Conservation (phyloP, 92 coral and sea anemone species). For the Blastomussa wellsi region DNA sequence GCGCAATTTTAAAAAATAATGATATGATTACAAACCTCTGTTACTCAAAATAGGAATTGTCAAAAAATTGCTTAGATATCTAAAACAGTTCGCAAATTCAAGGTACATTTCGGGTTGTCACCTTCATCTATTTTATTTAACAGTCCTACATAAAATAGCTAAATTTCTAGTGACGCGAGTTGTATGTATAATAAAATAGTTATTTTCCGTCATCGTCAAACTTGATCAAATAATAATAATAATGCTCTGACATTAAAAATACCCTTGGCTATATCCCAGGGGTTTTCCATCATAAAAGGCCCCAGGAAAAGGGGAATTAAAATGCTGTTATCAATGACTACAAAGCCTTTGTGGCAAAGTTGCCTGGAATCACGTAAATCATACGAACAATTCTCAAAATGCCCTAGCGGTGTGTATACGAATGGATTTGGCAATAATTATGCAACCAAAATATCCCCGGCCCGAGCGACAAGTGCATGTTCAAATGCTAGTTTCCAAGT, state of each 20-base stretch:
- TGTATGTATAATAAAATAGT: slow-evolving; percentile 1
- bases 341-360: not conserved
- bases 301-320: not conserved
- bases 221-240: not conserved
- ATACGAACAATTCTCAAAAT: not conserved
- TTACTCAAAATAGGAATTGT: not conserved
- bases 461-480: not conserved
- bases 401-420: not conserved
- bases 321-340: not conserved
- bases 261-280: not conserved
- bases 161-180: not conserved
- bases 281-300: not conserved
- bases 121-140: not conserved
- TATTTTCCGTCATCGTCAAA: not conserved
- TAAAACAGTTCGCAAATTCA: not conserved
- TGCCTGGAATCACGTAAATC: not conserved
- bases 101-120: not conserved
- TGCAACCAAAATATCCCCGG: not conserved
- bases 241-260: not conserved
- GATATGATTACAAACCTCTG: not conserved
- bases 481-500: slow-evolving; percentile 52
- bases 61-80: not conserved
- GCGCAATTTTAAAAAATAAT: not conserved
- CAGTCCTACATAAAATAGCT: not conserved
- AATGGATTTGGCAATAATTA: not conserved